Base-by-base conservation (phyloP, 2,888 invertebrate genomes). In the Autographa pulchrina region DNA sequence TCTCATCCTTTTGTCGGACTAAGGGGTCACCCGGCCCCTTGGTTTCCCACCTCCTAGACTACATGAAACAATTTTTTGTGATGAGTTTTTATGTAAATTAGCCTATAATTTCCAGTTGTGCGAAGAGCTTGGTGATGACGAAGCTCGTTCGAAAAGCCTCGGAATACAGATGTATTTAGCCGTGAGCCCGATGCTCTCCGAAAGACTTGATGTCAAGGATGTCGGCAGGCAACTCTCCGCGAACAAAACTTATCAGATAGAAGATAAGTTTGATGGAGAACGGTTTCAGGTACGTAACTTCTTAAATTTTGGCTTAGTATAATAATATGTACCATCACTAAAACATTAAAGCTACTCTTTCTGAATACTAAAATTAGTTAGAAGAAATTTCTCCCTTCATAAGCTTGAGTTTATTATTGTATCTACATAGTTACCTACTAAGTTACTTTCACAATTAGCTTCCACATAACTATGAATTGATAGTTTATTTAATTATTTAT, bases 201-300 rank as follows among this genome's bases (percentile, higher is more conserved):
- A 98, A 87, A 95, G 97, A 61, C 97, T 97, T 43, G 96, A 97
- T 66, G 95, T 97, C 7, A 96, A 96, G 41, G 92, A 96, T 63
- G 92, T 97, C 4, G 96, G 62, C 13, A 61, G 96, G 35, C 96
- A 97, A 48, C 96, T 98, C 78, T 88, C 91, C 0, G 89, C 94
- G 7, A 92, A 95, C 43, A 94, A 96, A 41, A 96, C 92, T 1
- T 97, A 96, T 85, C 96, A 96, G 73, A 94, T 98, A 9, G 99
- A 99, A 92, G 97, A 97, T 7, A 99, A 99, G 95, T 98, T 98
- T 94, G 99, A 99, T 91, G 99, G 99, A 0, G 99, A 99, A 93
- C 96, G 99, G 80, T 98, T 98, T 92, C 99, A 99, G 89, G 96
- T 94, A 38, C 0, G 7, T 16, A 16, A 31, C 14, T 35, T 63